Conservation (phyloP, 2,113 vertebrate species). For the Myxocyprinus asiaticus region DNA sequence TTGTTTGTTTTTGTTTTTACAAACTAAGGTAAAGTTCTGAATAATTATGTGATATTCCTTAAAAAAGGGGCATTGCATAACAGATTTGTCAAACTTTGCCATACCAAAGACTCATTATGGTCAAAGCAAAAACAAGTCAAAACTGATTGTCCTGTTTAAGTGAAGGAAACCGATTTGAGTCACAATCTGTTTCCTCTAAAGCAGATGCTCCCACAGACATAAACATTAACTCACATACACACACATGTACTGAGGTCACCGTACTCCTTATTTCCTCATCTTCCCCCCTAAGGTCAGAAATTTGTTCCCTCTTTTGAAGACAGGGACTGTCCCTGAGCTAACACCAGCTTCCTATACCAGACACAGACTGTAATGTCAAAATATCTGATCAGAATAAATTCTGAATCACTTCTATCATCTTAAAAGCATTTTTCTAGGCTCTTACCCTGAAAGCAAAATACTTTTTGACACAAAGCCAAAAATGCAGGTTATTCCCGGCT, state of each 20-base stretch:
- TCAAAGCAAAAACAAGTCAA: background rate
- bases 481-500: background rate
- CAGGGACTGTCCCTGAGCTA: background rate
- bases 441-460: background rate
- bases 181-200: background rate
- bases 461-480: background rate
- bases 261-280: background rate
- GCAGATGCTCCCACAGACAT: background rate
- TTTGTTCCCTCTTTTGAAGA: background rate
- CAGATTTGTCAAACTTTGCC: too few relatives aligned
- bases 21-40: too few relatives aligned
- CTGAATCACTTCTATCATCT: background rate
- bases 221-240: background rate
- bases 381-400: background rate
- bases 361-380: background rate
- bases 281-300: conserved; percentile 1
- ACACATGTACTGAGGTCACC: background rate
- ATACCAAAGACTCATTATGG: too few relatives aligned
- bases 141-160: background rate
- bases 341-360: background rate
- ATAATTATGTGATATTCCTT: too few relatives aligned
- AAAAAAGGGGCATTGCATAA: too few relatives aligned
- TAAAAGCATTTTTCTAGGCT: background rate
- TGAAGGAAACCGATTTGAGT: background rate
- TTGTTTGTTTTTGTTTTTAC: too few relatives aligned